Evolutionary conservation across 2,113 vertebrate genomes (phyloP).

Genomic region (Columba janthina): DNA sequence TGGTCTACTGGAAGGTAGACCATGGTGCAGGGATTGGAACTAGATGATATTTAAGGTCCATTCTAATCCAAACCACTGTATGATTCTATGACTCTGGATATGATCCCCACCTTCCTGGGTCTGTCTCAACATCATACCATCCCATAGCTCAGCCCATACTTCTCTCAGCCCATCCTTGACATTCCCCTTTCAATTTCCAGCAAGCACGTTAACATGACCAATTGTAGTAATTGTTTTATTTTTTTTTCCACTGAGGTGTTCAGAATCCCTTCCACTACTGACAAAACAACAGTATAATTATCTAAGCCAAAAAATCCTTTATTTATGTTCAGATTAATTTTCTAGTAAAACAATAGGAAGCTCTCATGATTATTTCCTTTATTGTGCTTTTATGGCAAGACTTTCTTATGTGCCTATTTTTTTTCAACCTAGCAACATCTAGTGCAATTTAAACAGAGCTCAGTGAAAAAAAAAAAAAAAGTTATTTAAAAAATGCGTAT

Average conservation of each 20-base stretch:
- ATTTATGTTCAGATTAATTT: neutral
- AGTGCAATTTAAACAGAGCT: neutral
- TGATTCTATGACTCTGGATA: no score
- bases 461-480: neutral
- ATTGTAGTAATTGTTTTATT: neutral
- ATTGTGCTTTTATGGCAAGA: neutral
- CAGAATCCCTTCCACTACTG: neutral
- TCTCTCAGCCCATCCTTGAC: neutral
- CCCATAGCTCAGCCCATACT: neutral
- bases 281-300: neutral
- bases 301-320: neutral
- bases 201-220: neutral
- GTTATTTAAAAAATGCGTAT: neutral
- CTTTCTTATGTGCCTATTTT: neutral
- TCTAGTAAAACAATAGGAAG: neutral
- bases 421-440: neutral
- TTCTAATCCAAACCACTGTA: no score
- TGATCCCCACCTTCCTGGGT: neutral
- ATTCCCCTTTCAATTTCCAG: neutral
- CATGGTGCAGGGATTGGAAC: no score
- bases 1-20: no score
- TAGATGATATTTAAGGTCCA: no score
- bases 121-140: fast-evolving
- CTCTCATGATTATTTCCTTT: neutral
- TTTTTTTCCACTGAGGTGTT: neutral